Evolutionary conservation across 2,888 invertebrate genomes (phyloP).

Genomic region (Suillia variegata): DNA sequence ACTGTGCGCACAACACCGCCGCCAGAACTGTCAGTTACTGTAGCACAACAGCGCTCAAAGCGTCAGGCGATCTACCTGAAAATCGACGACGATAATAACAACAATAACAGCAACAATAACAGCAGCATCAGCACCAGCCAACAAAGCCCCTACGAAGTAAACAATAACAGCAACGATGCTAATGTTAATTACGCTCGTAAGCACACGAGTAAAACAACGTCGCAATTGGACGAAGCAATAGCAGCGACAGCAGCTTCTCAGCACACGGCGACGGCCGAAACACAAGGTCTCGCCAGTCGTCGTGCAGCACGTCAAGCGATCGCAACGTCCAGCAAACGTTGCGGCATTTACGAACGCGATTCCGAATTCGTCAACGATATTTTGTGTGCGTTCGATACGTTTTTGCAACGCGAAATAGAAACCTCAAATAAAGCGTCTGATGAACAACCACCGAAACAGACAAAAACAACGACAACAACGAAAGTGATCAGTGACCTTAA

Average conservation of each 20-base stretch:
- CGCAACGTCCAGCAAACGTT: slow-evolving; percentile 27
- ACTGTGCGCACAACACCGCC: slow-evolving; percentile 19
- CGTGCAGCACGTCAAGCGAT: neutral
- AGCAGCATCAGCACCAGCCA: neutral
- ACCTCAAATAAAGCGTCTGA: neutral
- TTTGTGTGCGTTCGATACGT: slow-evolving; percentile 43
- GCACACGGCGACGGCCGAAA: neutral
- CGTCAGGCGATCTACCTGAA: slow-evolving; percentile 44
- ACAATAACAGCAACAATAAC: slow-evolving; percentile 2
- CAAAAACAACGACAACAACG: neutral
- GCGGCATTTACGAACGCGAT: slow-evolving; percentile 52
- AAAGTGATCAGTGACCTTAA: neutral
- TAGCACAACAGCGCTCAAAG: slow-evolving; percentile 27
- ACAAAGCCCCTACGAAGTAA: neutral
- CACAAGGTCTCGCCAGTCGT: neutral
- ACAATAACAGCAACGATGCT: neutral
- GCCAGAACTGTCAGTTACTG: neutral
- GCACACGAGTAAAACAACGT: neutral
- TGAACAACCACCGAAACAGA: no score
- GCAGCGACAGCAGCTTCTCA: neutral
- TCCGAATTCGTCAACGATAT: slow-evolving; percentile 53
- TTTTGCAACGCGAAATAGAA: slow-evolving; percentile 31
- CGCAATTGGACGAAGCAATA: neutral
- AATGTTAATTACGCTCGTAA: neutral
- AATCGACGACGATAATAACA: slow-evolving; percentile 28